Conservation (phyloP, 1,140 invertebrate genomes). For the Pygmarrhopalites habei region DNA sequence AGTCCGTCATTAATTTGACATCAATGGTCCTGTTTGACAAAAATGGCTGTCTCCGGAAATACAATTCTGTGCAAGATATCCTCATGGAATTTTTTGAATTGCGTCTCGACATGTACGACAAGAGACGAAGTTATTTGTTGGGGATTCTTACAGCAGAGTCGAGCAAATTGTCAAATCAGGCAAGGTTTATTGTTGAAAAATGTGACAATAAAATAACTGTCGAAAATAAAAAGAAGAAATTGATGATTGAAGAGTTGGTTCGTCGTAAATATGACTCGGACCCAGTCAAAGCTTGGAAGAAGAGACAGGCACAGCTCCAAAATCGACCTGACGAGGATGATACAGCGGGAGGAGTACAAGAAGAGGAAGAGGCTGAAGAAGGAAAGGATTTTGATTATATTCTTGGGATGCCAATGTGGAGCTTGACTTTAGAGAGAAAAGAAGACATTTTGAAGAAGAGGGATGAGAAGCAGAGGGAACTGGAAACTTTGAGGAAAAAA, state of each 20-base stretch:
- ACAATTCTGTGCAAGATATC: conserved; percentile 71
- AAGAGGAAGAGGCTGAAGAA: conserved; percentile 42
- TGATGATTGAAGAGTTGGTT: conserved; percentile 81
- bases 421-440: conserved; percentile 85
- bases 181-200: conserved; percentile 92
- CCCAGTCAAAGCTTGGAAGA: conserved; percentile 89
- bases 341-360: conserved; percentile 41
- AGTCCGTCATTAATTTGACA: conserved; percentile 64
- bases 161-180: conserved; percentile 83
- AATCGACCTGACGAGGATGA: conserved; percentile 55
- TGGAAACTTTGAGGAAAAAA: conserved; percentile 64
- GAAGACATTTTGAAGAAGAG: conserved; percentile 81
- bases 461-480: conserved; percentile 68
- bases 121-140: conserved; percentile 82
- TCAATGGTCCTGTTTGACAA: conserved; percentile 94
- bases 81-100: conserved; percentile 77
- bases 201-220: conserved; percentile 84
- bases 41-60: conserved; percentile 74
- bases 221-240: conserved; percentile 92
- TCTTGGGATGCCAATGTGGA: conserved; percentile 91
- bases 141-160: conserved; percentile 87
- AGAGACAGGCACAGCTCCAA: conserved; percentile 20
- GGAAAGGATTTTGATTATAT: conserved; percentile 69
- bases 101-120: conserved; percentile 72
- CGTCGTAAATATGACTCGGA: conserved; percentile 85